Evolutionary conservation across 2,797 vertebrate species (phyloP), one percentile per base, ranked within the genome.

Genomic region (Dryobates pubescens): DNA sequence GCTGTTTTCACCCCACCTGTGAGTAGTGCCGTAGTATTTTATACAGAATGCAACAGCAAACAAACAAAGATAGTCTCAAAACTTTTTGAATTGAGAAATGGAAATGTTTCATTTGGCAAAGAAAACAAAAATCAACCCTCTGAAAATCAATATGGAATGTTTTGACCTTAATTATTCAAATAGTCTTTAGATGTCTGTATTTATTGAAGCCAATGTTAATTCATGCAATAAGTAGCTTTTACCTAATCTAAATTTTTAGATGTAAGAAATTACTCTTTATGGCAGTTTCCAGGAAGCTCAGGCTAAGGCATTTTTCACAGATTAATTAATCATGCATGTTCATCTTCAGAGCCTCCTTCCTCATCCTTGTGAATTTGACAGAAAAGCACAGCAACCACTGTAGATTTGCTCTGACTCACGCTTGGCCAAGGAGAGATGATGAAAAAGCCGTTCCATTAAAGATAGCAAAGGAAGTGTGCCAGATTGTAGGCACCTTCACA

Each of bases 261-360:
- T 43, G 75, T 3, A 51, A 74, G 80, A 82, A 65, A 70, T 62
- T 64, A 88, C 27, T 84, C 81, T 77, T 83, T 61, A 57, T 72
- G 79, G 86, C 73, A 86, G 32, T 62, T 70, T 88, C 26, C n/a
- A 84, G 79, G 59, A 93, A 86, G 57, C 53, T 89, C n/a, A 78
- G 56, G 24, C 57, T 89, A 92, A 90, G 70, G 56, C 34, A 57
- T 81, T 88, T 91, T 91, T 71, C 73, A 86, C 30, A 75, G 59
- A 81, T 80, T 63, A 81, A 92, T 93, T 82, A 93, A 86, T 88
- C 63, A 67, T 58, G 18, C 27, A 57, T 15, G 17, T 64, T 92
- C 53, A 89, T 72, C 47, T 24, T 83, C 56, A 72, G 78, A 74
- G 29, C 27, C 34, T 82, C 29, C 78, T 74, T 82, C 18, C 7